Evolutionary conservation across 2,113 vertebrate genomes (phyloP), one percentile per base, ranked within the genome.

Genomic region (Cynocephalus volans): DNA sequence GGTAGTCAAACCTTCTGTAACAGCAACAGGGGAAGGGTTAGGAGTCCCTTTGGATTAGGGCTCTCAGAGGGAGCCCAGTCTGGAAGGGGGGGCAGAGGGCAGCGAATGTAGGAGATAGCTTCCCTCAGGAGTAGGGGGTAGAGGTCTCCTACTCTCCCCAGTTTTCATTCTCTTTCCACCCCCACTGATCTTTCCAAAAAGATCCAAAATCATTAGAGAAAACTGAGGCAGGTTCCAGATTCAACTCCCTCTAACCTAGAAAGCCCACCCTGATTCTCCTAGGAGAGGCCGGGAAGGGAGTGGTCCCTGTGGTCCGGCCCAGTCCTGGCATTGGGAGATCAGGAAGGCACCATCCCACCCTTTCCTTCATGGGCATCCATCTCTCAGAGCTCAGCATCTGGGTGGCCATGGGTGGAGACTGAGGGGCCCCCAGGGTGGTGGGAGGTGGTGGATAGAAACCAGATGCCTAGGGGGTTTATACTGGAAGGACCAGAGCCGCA

Each of bases 391-490:
- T 95, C 90, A 97, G 97, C 1, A 31, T 98, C 98, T 98, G 98
- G 98, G 98, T 98, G 98, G 98, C 98, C 97, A 97, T 97, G 97
- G 98, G 98, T 89, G 98, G 98, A 98, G 97, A 96, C 98, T 96
- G 90, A 97, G 96, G 96, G 98, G 98, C 98, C 98, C 97, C 97
- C 95, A 97, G 97, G 97, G 97, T 97, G 96, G 97, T 97, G 93
- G 98, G 87, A 93, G 96, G 97, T 69, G 93, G 98, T 97, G 98
- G 98, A 98, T 98, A 97, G 97, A 98, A 98, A 98, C 98, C 98
- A 98, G 98, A 98, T 98, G 98, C 98, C 98, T 98, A 95, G 98
- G 98, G 98, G 98, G 97, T 98, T 98, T 98, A 98, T 97, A 97
- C 98, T 98, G 98, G 97, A 98, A 98, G 98, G 98, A 96, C 97